phyloP scores from a whole-genome alignment of 53 echinoderm and acorn worm species.

The Hippasteria phrygiana region DNA sequence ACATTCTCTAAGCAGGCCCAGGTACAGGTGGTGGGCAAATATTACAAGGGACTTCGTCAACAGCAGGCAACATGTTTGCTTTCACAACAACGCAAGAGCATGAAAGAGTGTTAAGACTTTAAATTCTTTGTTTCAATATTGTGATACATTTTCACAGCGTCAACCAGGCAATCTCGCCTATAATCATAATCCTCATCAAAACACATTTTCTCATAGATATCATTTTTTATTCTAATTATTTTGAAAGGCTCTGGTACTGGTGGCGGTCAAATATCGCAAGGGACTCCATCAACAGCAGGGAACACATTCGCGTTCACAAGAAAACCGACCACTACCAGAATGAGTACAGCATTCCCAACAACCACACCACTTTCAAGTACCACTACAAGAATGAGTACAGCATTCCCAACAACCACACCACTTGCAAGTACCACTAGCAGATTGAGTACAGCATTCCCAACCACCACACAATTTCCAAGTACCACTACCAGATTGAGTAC shows the following conservation, averaged over 20 bases:
- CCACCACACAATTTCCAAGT: background rate
- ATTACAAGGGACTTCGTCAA: too few species aligned
- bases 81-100: too few species aligned
- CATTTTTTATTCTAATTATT: too few species aligned
- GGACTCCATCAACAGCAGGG: background rate
- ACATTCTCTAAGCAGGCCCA: background rate
- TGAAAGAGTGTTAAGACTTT: too few species aligned
- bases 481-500: background rate
- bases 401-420: background rate
- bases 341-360: background rate
- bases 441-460: constrained; percentile 7
- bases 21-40: too few species aligned
- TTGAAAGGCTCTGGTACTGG: too few species aligned
- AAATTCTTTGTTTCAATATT: too few species aligned
- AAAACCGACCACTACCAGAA: background rate
- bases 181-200: too few species aligned
- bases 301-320: background rate
- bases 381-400: background rate
- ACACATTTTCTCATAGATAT: too few species aligned
- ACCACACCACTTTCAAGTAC: background rate
- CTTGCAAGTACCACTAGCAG: background rate
- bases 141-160: too few species aligned
- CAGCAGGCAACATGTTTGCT: too few species aligned
- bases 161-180: too few species aligned
- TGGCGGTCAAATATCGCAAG: background rate